These are phyloP conservation scores for Pyrochroa serraticornis DNA, from an alignment of 2,888 invertebrate species.

Conservation along the genomic window DNA sequence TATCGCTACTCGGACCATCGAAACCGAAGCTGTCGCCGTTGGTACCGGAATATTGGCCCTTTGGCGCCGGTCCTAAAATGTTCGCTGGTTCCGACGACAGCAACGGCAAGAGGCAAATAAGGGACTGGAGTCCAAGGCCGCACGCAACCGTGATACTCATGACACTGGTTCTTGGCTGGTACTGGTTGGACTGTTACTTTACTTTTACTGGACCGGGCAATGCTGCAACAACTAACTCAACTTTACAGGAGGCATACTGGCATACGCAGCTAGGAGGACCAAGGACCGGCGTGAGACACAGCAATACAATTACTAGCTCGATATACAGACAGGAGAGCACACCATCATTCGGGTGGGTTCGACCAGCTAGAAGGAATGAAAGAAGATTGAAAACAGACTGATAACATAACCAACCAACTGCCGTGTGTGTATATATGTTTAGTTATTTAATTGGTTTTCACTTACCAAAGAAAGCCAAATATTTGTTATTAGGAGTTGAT, in stretches of 20 bases:
- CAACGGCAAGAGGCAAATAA: slow-evolving; percentile 23
- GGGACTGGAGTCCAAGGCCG: slow-evolving; percentile 21
- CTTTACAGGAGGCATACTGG: slow-evolving; percentile 49
- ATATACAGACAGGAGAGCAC: slow-evolving; percentile 40
- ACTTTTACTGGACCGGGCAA: slow-evolving; percentile 37
- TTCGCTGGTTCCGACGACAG: slow-evolving; percentile 11
- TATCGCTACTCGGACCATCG: slow-evolving; percentile 27
- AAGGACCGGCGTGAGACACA: slow-evolving; percentile 39
- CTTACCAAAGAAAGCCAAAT: slow-evolving; percentile 95
- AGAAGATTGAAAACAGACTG: slow-evolving; percentile 47
- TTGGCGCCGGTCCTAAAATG: not conserved
- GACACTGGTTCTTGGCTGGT: slow-evolving; percentile 25
- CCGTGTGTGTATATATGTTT: slow-evolving; percentile 58
- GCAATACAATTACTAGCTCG: slow-evolving; percentile 43
- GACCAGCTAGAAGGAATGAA: slow-evolving; percentile 49
- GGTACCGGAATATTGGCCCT: not conserved
- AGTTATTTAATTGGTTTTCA: slow-evolving; percentile 63
- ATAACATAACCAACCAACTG: slow-evolving; percentile 54
- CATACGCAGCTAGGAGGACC: slow-evolving; percentile 41
- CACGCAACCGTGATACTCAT: slow-evolving; percentile 20
- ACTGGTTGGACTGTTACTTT: slow-evolving; percentile 26
- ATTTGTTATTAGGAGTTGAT: slow-evolving; percentile 94
- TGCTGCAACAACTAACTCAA: slow-evolving; percentile 51
- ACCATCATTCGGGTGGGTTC: slow-evolving; percentile 50
- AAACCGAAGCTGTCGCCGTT: slow-evolving; percentile 24